These are phyloP conservation scores for Corella eumyota DNA, from an alignment of 23 tunicate species.

Conservation along the genomic window DNA sequence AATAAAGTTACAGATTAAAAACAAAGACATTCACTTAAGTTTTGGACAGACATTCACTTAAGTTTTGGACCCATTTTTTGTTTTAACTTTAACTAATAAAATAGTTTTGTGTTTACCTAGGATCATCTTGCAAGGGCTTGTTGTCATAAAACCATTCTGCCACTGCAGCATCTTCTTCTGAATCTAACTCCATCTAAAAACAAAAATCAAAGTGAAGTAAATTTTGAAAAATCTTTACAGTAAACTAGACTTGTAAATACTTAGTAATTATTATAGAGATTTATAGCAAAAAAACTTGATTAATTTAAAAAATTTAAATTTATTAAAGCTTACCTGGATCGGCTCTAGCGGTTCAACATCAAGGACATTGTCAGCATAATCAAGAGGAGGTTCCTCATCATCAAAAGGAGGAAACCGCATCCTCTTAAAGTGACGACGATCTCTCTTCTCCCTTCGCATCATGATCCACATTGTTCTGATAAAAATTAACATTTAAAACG, in stretches of 20 bases:
- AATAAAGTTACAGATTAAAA: constrained; percentile 1
- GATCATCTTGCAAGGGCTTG: constrained; percentile 70
- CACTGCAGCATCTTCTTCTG: constrained; percentile 94
- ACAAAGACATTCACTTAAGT: background rate
- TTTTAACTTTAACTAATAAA: background rate
- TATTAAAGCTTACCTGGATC: constrained; percentile 70
- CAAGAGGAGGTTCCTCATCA: constrained; percentile 99
- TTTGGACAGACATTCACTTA: background rate
- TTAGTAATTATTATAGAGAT: background rate
- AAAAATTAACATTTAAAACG: background rate
- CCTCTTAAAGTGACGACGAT: constrained; percentile 98
- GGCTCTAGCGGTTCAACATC: constrained; percentile 99
- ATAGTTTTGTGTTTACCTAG: constrained; percentile 33
- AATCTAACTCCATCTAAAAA: constrained; percentile 75
- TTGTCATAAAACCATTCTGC: constrained; percentile 96
- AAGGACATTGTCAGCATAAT: constrained; percentile 95
- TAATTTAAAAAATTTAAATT: background rate
- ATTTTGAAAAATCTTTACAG: too few species aligned
- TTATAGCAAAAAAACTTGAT: background rate
- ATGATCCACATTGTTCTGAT: constrained; percentile 97
- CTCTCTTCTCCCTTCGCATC: constrained; percentile 98
- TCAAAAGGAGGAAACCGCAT: constrained; percentile 99
- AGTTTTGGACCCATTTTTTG: background rate
- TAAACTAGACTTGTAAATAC: background rate
- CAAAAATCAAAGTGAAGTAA: background rate